phyloP scores from a whole-genome alignment of 2,797 vertebrate genomes.

The Momotus momota region DNA sequence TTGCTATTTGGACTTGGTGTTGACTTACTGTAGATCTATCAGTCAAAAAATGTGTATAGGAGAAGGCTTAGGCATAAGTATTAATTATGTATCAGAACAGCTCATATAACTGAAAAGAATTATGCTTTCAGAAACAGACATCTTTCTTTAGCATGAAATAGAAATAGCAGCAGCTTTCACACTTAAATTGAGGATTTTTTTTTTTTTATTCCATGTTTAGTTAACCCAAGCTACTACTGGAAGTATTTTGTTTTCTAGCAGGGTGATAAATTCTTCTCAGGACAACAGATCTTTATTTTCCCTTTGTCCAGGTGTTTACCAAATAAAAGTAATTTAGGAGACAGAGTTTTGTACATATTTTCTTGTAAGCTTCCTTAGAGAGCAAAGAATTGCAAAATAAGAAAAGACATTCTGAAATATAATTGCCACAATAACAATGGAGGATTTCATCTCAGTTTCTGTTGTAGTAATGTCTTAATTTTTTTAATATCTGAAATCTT shows the following conservation, averaged over 20 bases:
- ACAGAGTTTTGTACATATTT: rapidly evolving
- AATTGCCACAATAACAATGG: not conserved
- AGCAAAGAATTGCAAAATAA: not conserved
- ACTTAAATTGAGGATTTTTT: not conserved
- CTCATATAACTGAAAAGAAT: not conserved
- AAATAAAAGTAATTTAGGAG: not conserved
- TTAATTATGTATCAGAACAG: not conserved
- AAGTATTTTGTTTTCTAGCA: not conserved
- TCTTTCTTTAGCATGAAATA: not conserved
- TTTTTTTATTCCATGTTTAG: not conserved
- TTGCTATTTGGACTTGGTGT: not conserved
- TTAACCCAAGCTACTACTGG: not conserved
- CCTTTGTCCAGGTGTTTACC: not conserved
- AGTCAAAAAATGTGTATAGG: not conserved
- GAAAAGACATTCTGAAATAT: not conserved
- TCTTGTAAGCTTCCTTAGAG: not conserved
- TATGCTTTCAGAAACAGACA: not conserved
- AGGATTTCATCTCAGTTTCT: not conserved
- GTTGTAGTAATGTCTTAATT: not conserved
- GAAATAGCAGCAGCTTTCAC: not conserved
- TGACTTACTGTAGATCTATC: not conserved
- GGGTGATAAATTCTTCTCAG: not conserved
- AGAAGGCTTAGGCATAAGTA: not conserved
- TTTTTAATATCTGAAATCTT: not conserved
- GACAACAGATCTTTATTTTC: not conserved